phyloP scores from a whole-genome alignment of 2,888 invertebrate genomes.

The Hermodice carunculata region DNA sequence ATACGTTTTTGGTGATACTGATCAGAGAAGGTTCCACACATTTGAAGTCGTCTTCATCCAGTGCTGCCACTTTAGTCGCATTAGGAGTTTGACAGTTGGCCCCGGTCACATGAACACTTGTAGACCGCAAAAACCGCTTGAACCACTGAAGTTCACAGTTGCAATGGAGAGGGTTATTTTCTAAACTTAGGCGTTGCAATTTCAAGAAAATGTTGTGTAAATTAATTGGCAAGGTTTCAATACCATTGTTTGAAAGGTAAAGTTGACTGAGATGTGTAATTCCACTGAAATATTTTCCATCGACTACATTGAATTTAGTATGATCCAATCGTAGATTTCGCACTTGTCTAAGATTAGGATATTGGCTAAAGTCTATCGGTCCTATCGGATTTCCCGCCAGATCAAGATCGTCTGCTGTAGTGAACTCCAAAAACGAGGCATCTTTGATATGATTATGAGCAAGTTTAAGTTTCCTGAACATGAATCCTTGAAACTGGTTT shows the following conservation, averaged over 20 bases:
- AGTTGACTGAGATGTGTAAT: conserved; percentile 26
- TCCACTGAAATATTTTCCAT: conserved; percentile 19
- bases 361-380: conserved; percentile 30
- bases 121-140: conserved; percentile 16
- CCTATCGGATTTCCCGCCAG: conserved; percentile 34
- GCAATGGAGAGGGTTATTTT: conserved; percentile 27
- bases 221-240: conserved; percentile 23
- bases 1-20: conserved; percentile 4
- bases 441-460: conserved; percentile 25
- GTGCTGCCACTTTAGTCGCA: conserved; percentile 1
- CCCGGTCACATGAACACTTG: conserved; percentile 10
- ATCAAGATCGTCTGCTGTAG: conserved; percentile 16
- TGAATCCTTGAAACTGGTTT: conserved; percentile 28
- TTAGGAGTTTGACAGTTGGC: conserved; percentile 22
- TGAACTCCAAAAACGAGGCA: conserved; percentile 21
- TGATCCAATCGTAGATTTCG: conserved; percentile 18
- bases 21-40: conserved; percentile 23
- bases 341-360: conserved; percentile 20
- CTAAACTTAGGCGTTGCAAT: conserved; percentile 24
- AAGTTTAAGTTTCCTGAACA: conserved; percentile 21
- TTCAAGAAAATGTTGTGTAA: conserved; percentile 18
- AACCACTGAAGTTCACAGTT: conserved; percentile 37
- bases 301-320: conserved; percentile 20
- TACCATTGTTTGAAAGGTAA: conserved; percentile 23
- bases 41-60: conserved; percentile 20